Evolutionary conservation across 2,113 vertebrate species (phyloP).

Genomic region (Erpornis zantholeuca): DNA sequence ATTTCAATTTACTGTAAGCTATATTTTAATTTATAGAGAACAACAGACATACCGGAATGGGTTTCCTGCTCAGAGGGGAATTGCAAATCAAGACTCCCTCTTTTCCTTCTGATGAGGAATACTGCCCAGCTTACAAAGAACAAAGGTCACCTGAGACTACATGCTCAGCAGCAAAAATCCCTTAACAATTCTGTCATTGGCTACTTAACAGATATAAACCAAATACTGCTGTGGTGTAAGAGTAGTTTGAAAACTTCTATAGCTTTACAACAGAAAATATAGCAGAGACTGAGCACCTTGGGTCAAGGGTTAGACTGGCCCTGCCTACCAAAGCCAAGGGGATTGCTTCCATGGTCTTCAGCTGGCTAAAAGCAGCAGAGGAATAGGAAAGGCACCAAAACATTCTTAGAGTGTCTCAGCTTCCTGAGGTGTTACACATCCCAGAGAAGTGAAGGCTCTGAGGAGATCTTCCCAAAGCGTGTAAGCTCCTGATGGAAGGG

Average conservation of each 20-base stretch:
- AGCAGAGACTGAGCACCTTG: not conserved
- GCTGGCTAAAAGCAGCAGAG: not conserved
- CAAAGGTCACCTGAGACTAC: not conserved
- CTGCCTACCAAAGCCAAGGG: not conserved
- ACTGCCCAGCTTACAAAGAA: not conserved
- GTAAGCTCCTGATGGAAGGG: not conserved
- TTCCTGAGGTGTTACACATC: not conserved
- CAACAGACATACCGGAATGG: not conserved
- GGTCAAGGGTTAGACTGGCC: not conserved
- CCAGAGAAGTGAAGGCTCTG: not conserved
- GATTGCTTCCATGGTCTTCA: not conserved
- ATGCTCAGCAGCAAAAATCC: not conserved
- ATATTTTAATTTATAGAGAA: not conserved
- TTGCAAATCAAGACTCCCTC: not conserved
- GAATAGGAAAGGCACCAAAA: not conserved
- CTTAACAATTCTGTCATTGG: not conserved
- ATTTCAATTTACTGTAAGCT: not conserved
- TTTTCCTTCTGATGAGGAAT: not conserved
- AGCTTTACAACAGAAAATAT: not conserved
- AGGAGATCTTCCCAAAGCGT: not conserved
- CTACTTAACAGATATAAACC: not conserved
- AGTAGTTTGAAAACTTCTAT: not conserved
- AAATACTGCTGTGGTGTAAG: not conserved
- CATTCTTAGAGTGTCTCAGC: not conserved
- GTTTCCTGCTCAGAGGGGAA: not conserved